Conservation (phyloP, 2,797 vertebrate genomes). For the Poecilia picta region DNA sequence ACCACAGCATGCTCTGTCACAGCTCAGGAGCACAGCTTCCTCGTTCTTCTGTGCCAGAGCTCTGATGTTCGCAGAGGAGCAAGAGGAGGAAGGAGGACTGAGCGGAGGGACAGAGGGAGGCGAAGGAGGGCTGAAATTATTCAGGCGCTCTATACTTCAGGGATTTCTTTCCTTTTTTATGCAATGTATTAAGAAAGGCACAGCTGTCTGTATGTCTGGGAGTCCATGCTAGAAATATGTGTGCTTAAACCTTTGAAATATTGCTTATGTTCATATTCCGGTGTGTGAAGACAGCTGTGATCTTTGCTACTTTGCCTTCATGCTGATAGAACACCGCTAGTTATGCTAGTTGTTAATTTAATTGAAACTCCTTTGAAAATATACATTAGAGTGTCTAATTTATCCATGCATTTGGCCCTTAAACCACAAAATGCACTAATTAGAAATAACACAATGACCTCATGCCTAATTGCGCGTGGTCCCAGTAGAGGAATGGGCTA, state of each 20-base stretch:
- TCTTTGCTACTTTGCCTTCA: slow-evolving; percentile 29
- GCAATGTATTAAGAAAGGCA: slow-evolving; percentile 27
- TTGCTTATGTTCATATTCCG: not conserved
- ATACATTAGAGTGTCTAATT: not conserved
- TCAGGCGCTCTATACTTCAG: slow-evolving; percentile 55
- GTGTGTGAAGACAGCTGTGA: slow-evolving; percentile 20
- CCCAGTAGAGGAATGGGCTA: not conserved
- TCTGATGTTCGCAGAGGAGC: slow-evolving; percentile 63
- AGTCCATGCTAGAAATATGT: slow-evolving; percentile 39
- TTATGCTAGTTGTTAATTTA: not conserved
- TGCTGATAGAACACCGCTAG: slow-evolving; percentile 2
- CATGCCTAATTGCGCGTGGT: not conserved
- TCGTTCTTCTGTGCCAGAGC: slow-evolving; percentile 53
- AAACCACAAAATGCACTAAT: not conserved
- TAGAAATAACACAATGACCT: not conserved
- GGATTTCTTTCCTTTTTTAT: slow-evolving; percentile 49
- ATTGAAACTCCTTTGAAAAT: not conserved
- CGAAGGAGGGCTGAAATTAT: slow-evolving; percentile 50
- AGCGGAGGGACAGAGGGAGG: slow-evolving; percentile 31
- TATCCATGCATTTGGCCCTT: not conserved
- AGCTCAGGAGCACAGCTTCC: slow-evolving; percentile 45
- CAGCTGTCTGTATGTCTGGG: slow-evolving; percentile 29
- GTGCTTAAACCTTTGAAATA: slow-evolving; percentile 32
- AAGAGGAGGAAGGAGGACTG: slow-evolving; percentile 32
- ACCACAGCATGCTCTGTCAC: slow-evolving; percentile 45